Percentiles rank a stretch among this genome's conserved stretches.
Conservation (phyloP, 2,888 invertebrate species). For the Mythimna lalbum region DNA sequence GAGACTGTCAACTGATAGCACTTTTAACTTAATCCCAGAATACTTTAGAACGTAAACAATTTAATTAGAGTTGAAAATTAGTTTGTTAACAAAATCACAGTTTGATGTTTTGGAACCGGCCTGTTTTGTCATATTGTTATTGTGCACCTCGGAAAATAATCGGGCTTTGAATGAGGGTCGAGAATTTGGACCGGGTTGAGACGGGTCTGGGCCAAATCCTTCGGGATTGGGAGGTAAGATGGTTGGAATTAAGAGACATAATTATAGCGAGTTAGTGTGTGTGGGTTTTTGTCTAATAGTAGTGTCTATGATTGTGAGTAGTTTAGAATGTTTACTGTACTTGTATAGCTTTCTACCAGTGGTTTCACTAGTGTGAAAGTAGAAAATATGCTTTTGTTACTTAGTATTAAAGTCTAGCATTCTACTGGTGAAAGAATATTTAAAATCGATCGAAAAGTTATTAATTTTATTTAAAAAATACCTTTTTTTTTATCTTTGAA, state of each 20-base stretch:
- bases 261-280: constrained; percentile 21
- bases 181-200: constrained; percentile 47
- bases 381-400: too few relatives aligned
- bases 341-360: too few relatives aligned
- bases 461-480: too few relatives aligned
- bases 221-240: constrained; percentile 30
- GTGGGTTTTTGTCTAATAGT: constrained; percentile 20
- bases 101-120: constrained; percentile 50
- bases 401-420: too few relatives aligned
- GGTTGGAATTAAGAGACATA: constrained; percentile 33
- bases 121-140: constrained; percentile 58
- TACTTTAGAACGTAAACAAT: constrained; percentile 59
- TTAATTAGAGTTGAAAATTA: constrained; percentile 65
- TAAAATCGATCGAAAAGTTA: too few relatives aligned
- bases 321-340: background rate
- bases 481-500: too few relatives aligned
- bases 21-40: constrained; percentile 58
- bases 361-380: too few relatives aligned
- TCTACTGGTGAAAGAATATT: too few relatives aligned
- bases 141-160: constrained; percentile 50
- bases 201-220: constrained; percentile 30
- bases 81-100: constrained; percentile 62
- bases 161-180: constrained; percentile 38
- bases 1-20: constrained; percentile 56
- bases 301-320: background rate